Evolutionary conservation across 2,113 vertebrate genomes (phyloP).

Genomic region (Hydrochoerus hydrochaeris): DNA sequence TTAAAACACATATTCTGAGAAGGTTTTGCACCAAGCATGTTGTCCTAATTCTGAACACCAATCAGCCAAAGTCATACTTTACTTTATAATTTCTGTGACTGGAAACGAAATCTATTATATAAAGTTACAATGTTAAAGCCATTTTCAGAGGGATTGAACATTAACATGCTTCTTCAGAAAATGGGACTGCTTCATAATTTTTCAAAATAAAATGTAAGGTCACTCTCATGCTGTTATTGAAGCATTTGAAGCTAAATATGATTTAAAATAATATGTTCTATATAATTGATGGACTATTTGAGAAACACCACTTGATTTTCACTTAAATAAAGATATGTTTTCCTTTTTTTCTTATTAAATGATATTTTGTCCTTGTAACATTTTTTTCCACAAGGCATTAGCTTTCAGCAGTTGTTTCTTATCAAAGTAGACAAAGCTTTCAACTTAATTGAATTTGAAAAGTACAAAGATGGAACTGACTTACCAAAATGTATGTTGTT

Average conservation of each 20-base stretch:
- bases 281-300: constrained; percentile 43
- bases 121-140: constrained; percentile 23
- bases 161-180: constrained; percentile 30
- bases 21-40: constrained; percentile 38
- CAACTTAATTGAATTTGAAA: constrained; percentile 76
- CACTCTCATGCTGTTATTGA: constrained; percentile 54
- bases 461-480: constrained; percentile 69
- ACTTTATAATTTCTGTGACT: constrained; percentile 61
- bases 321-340: constrained; percentile 71
- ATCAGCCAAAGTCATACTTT: constrained; percentile 17
- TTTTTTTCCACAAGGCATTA: constrained; percentile 67
- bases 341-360: constrained; percentile 60
- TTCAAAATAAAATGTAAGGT: constrained; percentile 61
- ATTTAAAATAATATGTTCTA: constrained; percentile 68
- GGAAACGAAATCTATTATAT: constrained; percentile 57
- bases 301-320: constrained; percentile 58
- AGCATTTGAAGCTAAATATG: constrained; percentile 41
- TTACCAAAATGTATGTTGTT: constrained; percentile 62
- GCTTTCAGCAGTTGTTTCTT: constrained; percentile 74
- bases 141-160: constrained; percentile 18
- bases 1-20: constrained; percentile 34
- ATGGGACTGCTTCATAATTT: background rate
- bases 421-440: constrained; percentile 78
- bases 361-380: constrained; percentile 72
- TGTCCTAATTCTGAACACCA: constrained; percentile 56